These are phyloP conservation scores for Koerneria pararmatus DNA, from an alignment of 2,888 invertebrate genomes.

Conservation along the genomic window DNA sequence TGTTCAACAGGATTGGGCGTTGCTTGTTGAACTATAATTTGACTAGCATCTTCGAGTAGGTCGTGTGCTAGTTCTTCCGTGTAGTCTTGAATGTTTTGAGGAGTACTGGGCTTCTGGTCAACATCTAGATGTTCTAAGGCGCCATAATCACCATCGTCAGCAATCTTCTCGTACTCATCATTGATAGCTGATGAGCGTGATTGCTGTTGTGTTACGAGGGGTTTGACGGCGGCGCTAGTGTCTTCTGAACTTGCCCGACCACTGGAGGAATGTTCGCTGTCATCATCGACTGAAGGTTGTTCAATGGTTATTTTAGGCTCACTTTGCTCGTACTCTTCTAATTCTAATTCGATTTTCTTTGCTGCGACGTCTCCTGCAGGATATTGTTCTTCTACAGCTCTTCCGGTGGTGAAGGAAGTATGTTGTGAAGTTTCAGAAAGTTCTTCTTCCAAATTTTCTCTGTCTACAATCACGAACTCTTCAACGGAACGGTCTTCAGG, in stretches of 20 bases:
- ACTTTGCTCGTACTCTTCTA: constrained; percentile 16
- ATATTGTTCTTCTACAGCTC: constrained; percentile 22
- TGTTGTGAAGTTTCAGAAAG: too few relatives aligned
- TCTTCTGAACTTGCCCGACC: constrained; percentile 19
- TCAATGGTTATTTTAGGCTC: constrained; percentile 21
- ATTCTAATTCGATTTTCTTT: constrained; percentile 25
- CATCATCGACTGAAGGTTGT: constrained; percentile 21
- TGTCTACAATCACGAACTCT: too few relatives aligned
- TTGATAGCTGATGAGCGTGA: constrained; percentile 19
- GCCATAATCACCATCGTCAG: constrained; percentile 25
- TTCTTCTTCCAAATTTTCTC: too few relatives aligned
- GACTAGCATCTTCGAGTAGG: constrained; percentile 34
- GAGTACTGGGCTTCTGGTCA: too few relatives aligned
- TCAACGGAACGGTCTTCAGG: too few relatives aligned
- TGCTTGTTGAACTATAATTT: not conserved
- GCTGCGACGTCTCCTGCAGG: too few relatives aligned
- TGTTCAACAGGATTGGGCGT: too few relatives aligned
- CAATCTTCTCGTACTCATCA: constrained; percentile 30
- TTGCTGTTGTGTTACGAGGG: constrained; percentile 21
- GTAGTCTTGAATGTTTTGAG: constrained; percentile 37
- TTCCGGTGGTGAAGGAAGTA: too few relatives aligned
- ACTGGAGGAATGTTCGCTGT: not conserved
- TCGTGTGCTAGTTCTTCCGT: constrained; percentile 33
- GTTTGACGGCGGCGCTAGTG: not conserved
- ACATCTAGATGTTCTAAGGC: constrained; percentile 21